These are phyloP conservation scores for Ischnura elegans DNA, from an alignment of 2,888 invertebrate species.

Conservation along the genomic window DNA sequence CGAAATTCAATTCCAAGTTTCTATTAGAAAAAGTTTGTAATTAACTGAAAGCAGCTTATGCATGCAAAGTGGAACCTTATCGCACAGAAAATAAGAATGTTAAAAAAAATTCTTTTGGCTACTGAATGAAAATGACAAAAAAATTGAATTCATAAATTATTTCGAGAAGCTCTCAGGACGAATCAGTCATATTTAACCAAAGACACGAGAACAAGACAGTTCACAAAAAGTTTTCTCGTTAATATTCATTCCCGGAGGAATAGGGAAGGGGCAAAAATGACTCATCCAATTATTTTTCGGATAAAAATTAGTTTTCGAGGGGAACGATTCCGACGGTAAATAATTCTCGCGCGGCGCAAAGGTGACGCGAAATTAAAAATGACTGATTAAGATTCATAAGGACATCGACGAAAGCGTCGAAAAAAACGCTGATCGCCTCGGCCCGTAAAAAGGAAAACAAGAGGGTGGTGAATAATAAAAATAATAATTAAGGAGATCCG, in stretches of 20 bases:
- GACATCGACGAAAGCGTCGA: not conserved
- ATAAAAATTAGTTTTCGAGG: not conserved
- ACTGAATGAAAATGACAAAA: not conserved
- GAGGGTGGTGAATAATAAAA: slow-evolving; percentile 36
- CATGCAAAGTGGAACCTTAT: no score
- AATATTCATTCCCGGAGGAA: not conserved
- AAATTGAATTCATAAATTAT: not conserved
- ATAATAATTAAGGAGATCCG: no score
- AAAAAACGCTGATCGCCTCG: not conserved
- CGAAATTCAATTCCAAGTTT: no score
- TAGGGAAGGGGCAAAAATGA: not conserved
- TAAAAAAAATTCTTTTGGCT: no score
- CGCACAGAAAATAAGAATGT: not conserved
- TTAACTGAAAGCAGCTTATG: no score
- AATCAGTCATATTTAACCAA: not conserved
- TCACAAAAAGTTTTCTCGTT: not conserved
- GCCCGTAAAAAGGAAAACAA: not conserved
- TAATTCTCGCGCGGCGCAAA: not conserved
- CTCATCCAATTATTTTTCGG: not conserved
- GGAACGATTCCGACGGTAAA: not conserved
- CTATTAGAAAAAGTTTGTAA: no score
- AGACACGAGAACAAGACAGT: not conserved
- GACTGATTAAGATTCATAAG: slow-evolving; percentile 12
- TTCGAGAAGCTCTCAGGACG: not conserved
- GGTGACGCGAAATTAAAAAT: not conserved